Evolutionary conservation across 2,113 vertebrate species (phyloP).

Genomic region (Shinisaurus crocodilurus): DNA sequence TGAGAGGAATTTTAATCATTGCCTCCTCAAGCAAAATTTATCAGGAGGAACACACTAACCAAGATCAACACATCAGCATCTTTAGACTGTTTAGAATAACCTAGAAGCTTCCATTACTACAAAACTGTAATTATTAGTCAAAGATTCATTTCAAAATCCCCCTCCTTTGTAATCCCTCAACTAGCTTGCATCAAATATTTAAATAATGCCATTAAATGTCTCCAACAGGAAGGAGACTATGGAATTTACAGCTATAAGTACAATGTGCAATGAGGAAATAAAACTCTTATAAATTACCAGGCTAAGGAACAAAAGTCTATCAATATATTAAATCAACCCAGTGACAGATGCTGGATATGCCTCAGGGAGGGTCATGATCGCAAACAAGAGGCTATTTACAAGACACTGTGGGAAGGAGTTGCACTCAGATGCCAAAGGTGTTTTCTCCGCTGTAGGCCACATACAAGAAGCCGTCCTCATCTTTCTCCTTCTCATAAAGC

Average conservation of each 20-base stretch:
- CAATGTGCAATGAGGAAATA: slow-evolving; percentile 70
- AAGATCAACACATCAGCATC: slow-evolving; percentile 72
- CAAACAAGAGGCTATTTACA: slow-evolving; percentile 80
- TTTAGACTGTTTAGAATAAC: slow-evolving; percentile 70
- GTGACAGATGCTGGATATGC: slow-evolving; percentile 79
- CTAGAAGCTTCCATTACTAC: slow-evolving; percentile 73
- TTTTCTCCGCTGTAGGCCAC: slow-evolving; percentile 99
- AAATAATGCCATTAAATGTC: slow-evolving; percentile 71
- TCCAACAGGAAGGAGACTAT: slow-evolving; percentile 66
- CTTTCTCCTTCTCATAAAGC: slow-evolving; percentile 97
- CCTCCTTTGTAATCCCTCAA: slow-evolving; percentile 77
- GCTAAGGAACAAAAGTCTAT: slow-evolving; percentile 78
- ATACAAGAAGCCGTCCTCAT: slow-evolving; percentile 97
- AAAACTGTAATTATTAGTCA: slow-evolving; percentile 67
- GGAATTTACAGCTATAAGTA: slow-evolving; percentile 73
- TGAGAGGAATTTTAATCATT: slow-evolving; percentile 80
- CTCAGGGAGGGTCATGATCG: slow-evolving; percentile 69
- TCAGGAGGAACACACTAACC: slow-evolving; percentile 75
- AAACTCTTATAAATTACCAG: slow-evolving; percentile 78
- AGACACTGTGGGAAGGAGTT: slow-evolving; percentile 73
- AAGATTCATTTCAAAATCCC: slow-evolving; percentile 66
- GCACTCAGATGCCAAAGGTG: slow-evolving; percentile 89
- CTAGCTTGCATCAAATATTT: slow-evolving; percentile 78
- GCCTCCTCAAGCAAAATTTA: slow-evolving; percentile 72
- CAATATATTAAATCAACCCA: slow-evolving; percentile 83